These are phyloP conservation scores for Metacarcinus magister DNA, from an alignment of 2,888 invertebrate genomes.

Conservation along the genomic window DNA sequence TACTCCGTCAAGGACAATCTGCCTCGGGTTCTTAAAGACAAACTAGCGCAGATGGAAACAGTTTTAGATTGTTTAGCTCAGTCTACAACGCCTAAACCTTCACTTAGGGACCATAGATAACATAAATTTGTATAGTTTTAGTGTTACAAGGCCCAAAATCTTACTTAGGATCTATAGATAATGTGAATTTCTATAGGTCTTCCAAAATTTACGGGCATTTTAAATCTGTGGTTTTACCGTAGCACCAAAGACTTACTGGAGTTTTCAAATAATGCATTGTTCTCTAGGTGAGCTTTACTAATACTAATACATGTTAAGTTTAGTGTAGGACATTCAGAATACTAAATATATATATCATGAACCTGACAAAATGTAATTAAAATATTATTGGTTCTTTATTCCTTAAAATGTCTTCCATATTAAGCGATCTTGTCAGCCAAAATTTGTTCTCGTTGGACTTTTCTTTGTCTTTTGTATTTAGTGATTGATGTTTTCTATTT, in stretches of 20 bases:
- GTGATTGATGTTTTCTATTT: neutral
- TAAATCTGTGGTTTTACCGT: neutral
- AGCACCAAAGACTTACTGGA: neutral
- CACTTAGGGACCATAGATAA: neutral
- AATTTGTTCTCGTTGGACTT: neutral
- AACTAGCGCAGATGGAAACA: conserved; percentile 63
- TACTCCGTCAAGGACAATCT: conserved; percentile 64
- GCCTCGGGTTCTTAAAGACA: conserved; percentile 56
- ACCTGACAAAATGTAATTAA: neutral
- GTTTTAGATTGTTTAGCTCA: conserved; percentile 55
- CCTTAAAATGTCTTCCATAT: neutral
- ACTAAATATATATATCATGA: neutral
- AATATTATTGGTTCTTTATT: neutral
- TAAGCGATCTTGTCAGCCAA: neutral
- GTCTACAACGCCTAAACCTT: conserved; percentile 6
- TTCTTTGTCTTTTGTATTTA: neutral
- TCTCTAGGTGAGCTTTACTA: neutral
- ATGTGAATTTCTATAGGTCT: neutral
- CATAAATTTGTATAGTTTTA: neutral
- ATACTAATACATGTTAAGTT: neutral
- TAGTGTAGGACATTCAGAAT: neutral
- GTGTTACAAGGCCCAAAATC: neutral
- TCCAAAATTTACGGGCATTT: neutral
- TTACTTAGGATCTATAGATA: neutral
- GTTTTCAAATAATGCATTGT: neutral